Percentiles rank a stretch among this genome's conserved stretches.
Conservation (phyloP, 2,888 invertebrate species). For the Macrosiphum euphorbiae region DNA sequence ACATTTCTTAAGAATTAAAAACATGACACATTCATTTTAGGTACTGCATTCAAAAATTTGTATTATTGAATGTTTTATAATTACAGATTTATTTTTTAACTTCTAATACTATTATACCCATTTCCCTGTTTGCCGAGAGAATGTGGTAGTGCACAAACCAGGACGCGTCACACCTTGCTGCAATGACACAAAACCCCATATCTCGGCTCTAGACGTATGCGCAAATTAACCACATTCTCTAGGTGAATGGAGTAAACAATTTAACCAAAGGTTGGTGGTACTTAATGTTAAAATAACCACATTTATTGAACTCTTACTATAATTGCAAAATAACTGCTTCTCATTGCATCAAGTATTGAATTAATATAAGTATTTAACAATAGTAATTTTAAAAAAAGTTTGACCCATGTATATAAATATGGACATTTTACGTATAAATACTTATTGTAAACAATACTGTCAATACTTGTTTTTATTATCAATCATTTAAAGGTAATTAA, state of each 20-base stretch:
- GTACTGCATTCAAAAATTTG: background rate
- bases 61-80: background rate
- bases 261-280: background rate
- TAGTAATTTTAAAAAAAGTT: background rate
- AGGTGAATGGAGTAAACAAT: background rate
- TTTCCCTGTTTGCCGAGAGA: background rate
- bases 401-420: background rate
- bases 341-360: background rate
- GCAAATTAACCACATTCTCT: background rate
- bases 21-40: background rate
- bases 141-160: background rate
- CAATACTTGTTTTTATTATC: background rate
- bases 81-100: background rate
- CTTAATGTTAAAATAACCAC: background rate
- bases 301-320: background rate
- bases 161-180: background rate
- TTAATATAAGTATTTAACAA: background rate
- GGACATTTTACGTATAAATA: background rate
- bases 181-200: background rate
- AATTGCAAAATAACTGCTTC: background rate
- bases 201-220: background rate
- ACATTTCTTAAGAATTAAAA: background rate
- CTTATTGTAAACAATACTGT: no score
- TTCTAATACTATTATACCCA: background rate
- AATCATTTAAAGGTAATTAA: slow-evolving; percentile 1